Evolutionary conservation across 2,113 vertebrate species (phyloP).

Genomic region (Falco punctatus): DNA sequence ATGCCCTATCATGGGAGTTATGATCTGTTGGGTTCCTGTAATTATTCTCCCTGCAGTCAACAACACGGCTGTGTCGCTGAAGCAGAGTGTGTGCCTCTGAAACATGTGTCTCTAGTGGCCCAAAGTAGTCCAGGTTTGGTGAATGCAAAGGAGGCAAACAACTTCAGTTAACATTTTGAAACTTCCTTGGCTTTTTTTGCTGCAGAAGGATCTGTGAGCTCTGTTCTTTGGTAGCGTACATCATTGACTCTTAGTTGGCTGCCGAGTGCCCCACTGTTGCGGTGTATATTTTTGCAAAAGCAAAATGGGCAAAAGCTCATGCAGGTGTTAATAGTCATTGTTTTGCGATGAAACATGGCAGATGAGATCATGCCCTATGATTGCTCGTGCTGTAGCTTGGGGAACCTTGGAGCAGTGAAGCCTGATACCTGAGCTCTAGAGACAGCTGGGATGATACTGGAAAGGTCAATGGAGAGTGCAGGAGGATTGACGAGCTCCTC

Average conservation of each 20-base stretch:
- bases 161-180: neutral
- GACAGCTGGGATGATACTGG: neutral
- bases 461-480: constrained; percentile 9
- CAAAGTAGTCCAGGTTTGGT: neutral
- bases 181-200: neutral
- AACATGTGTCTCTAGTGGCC: neutral
- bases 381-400: neutral
- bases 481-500: neutral
- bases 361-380: neutral
- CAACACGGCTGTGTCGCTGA: neutral
- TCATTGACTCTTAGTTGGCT: neutral
- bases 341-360: neutral
- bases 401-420: constrained; percentile 10
- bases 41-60: neutral
- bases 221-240: neutral
- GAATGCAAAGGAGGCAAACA: neutral
- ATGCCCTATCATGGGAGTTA: neutral
- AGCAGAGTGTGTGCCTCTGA: neutral
- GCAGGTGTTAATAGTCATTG: neutral
- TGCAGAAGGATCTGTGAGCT: neutral
- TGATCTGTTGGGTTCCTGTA: constrained; percentile 16
- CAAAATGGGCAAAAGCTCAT: neutral
- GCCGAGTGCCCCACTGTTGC: neutral
- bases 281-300: neutral
- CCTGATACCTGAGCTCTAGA: constrained; percentile 33